A percentile compares a stretch with the other conserved stretches of the same genome.
These are phyloP conservation scores for Nemopilema nomurai DNA, from an alignment of 30 jellyfish, hydroid and myxozoan species.

Conservation along the genomic window DNA sequence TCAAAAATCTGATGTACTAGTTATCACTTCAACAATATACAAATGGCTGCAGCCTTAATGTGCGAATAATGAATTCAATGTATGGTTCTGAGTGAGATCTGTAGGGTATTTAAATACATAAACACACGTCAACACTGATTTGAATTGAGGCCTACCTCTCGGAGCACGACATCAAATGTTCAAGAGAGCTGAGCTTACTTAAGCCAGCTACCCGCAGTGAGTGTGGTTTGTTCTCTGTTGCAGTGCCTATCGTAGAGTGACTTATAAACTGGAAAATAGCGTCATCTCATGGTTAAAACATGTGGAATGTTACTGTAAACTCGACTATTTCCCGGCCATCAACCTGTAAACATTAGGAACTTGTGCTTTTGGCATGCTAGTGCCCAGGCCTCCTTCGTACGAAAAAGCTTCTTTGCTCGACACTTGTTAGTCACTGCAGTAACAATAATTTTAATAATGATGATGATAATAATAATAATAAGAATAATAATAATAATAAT, in stretches of 20 bases:
- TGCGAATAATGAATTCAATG: too few relatives aligned
- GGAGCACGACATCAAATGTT: neutral
- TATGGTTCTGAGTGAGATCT: too few relatives aligned
- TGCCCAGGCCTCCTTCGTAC: slow-evolving; percentile 28
- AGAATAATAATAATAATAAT: too few relatives aligned
- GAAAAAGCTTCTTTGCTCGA: neutral
- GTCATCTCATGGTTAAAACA: slow-evolving; percentile 30
- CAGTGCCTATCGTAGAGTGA: neutral
- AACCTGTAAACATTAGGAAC: slow-evolving; percentile 67
- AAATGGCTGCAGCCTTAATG: too few relatives aligned
- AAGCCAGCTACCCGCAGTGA: neutral
- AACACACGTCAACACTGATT: neutral
- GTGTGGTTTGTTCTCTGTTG: neutral
- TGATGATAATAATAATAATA: too few relatives aligned
- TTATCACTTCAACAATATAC: too few relatives aligned
- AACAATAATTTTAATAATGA: too few relatives aligned
- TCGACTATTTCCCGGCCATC: slow-evolving; percentile 41
- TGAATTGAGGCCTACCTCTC: neutral
- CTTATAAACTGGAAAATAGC: neutral
- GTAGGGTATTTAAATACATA: too few relatives aligned
- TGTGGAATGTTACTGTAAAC: slow-evolving; percentile 52
- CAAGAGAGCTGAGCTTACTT: neutral
- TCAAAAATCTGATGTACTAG: too few relatives aligned
- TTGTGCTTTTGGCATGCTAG: slow-evolving; percentile 73
- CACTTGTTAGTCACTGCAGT: too few relatives aligned